Percentiles rank a stretch among this genome's conserved stretches.
phyloP scores from a whole-genome alignment of 1,140 invertebrate genomes.

The Pygmarrhopalites habei region DNA sequence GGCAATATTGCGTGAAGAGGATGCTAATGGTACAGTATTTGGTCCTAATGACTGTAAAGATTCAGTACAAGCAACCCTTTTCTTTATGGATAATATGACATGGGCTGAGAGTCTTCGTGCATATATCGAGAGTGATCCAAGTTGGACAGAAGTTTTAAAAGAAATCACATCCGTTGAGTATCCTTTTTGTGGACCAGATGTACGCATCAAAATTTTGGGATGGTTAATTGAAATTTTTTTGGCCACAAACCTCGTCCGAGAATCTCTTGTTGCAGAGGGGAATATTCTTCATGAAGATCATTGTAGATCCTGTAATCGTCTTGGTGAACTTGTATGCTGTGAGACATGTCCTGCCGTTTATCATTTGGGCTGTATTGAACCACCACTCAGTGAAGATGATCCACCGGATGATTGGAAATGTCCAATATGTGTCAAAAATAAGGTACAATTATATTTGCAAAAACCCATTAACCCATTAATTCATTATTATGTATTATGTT shows the following conservation, averaged over 20 bases:
- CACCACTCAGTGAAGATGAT: constrained; percentile 59
- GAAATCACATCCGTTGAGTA: constrained; percentile 62
- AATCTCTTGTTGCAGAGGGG: constrained; percentile 90
- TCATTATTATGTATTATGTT: no score
- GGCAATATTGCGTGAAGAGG: constrained; percentile 82
- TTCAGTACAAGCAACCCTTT: constrained; percentile 85
- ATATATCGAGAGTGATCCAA: constrained; percentile 75
- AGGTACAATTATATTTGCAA: constrained; percentile 58
- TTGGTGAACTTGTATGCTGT: constrained; percentile 91
- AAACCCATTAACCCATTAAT: no score
- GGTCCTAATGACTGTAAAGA: constrained; percentile 94
- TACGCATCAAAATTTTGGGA: constrained; percentile 76
- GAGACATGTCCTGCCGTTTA: constrained; percentile 95
- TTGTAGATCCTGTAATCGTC: constrained; percentile 77
- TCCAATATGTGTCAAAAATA: constrained; percentile 80
- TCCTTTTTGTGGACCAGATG: constrained; percentile 74
- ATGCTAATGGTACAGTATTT: constrained; percentile 88
- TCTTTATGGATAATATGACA: constrained; percentile 85
- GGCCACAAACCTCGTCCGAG: constrained; percentile 82
- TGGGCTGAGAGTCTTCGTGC: constrained; percentile 85
- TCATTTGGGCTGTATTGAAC: constrained; percentile 91
- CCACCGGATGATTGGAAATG: constrained; percentile 96
- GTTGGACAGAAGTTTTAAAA: constrained; percentile 44
- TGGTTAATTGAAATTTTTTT: constrained; percentile 91
- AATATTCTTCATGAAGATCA: constrained; percentile 52